Percentiles rank a stretch among this genome's conserved stretches.
Evolutionary conservation across 2,113 vertebrate species (phyloP).

Genomic region (Neomonachus schauinslandi): DNA sequence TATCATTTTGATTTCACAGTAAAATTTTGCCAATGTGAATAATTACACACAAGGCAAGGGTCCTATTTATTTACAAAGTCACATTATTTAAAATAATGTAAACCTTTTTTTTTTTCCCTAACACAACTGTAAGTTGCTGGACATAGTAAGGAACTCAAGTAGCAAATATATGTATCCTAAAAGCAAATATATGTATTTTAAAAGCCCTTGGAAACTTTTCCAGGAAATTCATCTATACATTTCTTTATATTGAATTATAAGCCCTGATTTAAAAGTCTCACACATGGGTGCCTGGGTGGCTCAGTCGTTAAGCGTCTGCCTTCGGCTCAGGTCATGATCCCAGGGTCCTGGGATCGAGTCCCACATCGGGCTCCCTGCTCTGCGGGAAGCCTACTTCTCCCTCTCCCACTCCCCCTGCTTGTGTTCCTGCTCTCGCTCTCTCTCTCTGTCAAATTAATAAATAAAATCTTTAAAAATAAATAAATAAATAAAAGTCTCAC

Average conservation of each 20-base stretch:
- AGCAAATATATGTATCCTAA: neutral
- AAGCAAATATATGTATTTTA: neutral
- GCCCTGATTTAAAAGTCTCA: neutral
- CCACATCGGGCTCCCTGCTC: too few relatives aligned
- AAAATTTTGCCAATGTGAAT: neutral
- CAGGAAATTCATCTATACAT: neutral
- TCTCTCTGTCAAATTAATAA: too few relatives aligned
- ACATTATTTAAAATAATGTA: neutral
- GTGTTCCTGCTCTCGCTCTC: too few relatives aligned
- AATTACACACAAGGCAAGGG: neutral
- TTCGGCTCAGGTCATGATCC: too few relatives aligned
- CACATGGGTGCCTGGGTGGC: too few relatives aligned
- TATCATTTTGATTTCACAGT: neutral
- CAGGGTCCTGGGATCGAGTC: too few relatives aligned
- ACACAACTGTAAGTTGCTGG: neutral
- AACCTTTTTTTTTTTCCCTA: neutral
- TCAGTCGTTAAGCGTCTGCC: too few relatives aligned
- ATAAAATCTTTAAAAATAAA: too few relatives aligned
- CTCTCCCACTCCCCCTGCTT: too few relatives aligned
- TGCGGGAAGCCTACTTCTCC: too few relatives aligned
- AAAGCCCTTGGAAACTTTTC: neutral
- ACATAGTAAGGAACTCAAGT: neutral
- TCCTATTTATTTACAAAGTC: neutral
- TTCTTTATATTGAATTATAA: conserved; percentile 2
- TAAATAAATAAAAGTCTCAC: neutral